Base-by-base conservation (phyloP, 2,797 vertebrate genomes). In the Urocyon cinereoargenteus region DNA sequence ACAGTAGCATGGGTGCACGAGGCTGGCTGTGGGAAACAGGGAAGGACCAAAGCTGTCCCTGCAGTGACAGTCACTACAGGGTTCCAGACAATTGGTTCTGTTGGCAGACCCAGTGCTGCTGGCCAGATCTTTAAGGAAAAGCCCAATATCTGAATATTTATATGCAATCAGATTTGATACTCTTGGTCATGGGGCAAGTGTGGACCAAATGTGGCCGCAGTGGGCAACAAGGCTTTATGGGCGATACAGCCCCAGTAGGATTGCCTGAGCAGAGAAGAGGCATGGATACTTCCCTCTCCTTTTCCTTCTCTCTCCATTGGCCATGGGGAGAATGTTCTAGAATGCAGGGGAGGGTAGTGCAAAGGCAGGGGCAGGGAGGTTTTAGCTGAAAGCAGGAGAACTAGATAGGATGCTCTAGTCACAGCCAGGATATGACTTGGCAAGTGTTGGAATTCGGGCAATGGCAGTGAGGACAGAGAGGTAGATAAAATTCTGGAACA, bases 161-260 rank as follows among this genome's bases (percentile, higher is more conserved):
- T 13, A 26, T 36, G 64, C 77, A 62, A 26, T 59, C 72, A 4
- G 28, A 73, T 72, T 55, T n/a, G 85, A 6, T 28, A 45, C 14
- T 1, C 62, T 26, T 26, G 75, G 28, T 77, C 45, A 45, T 64
- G 73, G 40, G 5, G 77, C 53, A 18, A 79, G 40, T 31, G 57
- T 28, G 51, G 34, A 34, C 49, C 24, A 34, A 78, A 73, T 5
- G 22, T 16, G 96, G n/a, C 73, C 1, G 1, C 5, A 0, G 18
- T 6, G 9, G 51, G 81, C 26, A 26, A 22, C 4, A 18, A 12
- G 64, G 51, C 19, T 68, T 81, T 26, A 15, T 16, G 90, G 31
- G 10, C 21, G 55, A 2, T 3, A 5, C 9, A 53, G 40, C 0
- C 1, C n/a, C 7, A 24, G 22, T 1, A n/a, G 66, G 45, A 15